A percentile compares a stretch with the other conserved stretches of the same genome.
Evolutionary conservation across 2,888 invertebrate genomes (phyloP).

Genomic region (Stenchaetothrips biformis): DNA sequence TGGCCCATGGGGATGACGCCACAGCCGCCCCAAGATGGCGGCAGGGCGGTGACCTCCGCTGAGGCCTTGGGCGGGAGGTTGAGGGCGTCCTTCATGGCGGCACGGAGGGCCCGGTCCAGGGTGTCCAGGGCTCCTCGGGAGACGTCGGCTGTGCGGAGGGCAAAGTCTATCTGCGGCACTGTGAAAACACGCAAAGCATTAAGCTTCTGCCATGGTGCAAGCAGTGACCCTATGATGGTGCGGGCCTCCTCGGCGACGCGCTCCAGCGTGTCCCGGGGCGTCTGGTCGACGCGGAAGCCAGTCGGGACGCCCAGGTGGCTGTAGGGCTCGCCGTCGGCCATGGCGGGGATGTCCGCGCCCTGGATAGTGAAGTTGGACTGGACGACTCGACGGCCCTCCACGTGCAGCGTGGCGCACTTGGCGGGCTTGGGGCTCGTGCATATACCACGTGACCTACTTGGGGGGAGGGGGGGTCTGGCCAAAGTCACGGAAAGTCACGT

Average conservation of each 20-base stretch:
- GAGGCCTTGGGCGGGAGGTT: slow-evolving; percentile 34
- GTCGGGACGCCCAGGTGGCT: slow-evolving; percentile 28
- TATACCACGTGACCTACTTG: no score
- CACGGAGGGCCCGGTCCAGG: neutral
- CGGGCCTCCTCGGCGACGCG: neutral
- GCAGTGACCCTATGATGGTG: slow-evolving; percentile 32
- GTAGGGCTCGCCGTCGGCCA: slow-evolving; percentile 30
- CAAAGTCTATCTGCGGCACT: slow-evolving; percentile 39
- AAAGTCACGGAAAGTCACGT: no score
- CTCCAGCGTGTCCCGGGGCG: slow-evolving; percentile 19
- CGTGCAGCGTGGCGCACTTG: slow-evolving; percentile 40
- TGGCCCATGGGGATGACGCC: slow-evolving; percentile 40
- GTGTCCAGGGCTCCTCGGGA: neutral
- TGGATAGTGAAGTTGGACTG: neutral
- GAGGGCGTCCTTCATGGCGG: neutral
- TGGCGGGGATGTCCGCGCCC: neutral
- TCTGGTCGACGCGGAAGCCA: slow-evolving; percentile 26
- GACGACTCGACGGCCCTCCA: neutral
- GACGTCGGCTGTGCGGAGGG: slow-evolving; percentile 38
- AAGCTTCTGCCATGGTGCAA: slow-evolving; percentile 37
- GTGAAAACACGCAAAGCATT: slow-evolving; percentile 37
- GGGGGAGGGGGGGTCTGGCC: no score
- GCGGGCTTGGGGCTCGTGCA: no score
- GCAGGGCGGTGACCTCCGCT: slow-evolving; percentile 39
- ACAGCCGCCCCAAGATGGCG: slow-evolving; percentile 38